Evolutionary conservation across 2,797 vertebrate species (phyloP).

Genomic region (Hydrophis major): DNA sequence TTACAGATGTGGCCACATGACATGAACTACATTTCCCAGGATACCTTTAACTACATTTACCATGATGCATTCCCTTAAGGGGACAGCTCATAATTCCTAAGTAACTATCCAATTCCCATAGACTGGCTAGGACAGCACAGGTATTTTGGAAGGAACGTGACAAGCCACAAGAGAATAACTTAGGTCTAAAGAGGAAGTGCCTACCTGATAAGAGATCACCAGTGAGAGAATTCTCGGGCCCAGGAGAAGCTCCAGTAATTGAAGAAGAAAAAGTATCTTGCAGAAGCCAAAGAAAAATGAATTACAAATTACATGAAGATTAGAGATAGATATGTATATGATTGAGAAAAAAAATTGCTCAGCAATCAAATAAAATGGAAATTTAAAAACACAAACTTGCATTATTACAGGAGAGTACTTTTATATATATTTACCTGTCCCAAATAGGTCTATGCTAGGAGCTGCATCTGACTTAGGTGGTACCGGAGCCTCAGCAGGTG

Average conservation of each 20-base stretch:
- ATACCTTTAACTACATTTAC: too few species aligned
- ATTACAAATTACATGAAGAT: constrained; percentile 60
- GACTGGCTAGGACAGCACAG: not conserved
- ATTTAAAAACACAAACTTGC: not conserved
- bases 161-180: not conserved
- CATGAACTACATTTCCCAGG: too few species aligned
- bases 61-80: too few species aligned
- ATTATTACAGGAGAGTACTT: not conserved
- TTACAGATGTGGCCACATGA: too few species aligned
- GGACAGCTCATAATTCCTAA: too few species aligned
- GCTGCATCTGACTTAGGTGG: constrained; percentile 93
- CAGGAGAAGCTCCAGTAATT: constrained; percentile 90
- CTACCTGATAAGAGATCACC: constrained; percentile 88
- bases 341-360: constrained; percentile 35
- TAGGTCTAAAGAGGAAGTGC: constrained; percentile 61
- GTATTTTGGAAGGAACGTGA: not conserved
- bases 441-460: constrained; percentile 99
- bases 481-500: constrained; percentile 87
- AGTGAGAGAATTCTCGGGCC: constrained; percentile 87
- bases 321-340: constrained; percentile 41
- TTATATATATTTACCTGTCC: constrained; percentile 88
- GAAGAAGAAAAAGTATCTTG: constrained; percentile 82
- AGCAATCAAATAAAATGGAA: constrained; percentile 39
- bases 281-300: constrained; percentile 72
- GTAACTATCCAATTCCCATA: too few species aligned